Evolutionary conservation across 2,797 vertebrate species (phyloP).

Genomic region (Mastacembelus armatus): DNA sequence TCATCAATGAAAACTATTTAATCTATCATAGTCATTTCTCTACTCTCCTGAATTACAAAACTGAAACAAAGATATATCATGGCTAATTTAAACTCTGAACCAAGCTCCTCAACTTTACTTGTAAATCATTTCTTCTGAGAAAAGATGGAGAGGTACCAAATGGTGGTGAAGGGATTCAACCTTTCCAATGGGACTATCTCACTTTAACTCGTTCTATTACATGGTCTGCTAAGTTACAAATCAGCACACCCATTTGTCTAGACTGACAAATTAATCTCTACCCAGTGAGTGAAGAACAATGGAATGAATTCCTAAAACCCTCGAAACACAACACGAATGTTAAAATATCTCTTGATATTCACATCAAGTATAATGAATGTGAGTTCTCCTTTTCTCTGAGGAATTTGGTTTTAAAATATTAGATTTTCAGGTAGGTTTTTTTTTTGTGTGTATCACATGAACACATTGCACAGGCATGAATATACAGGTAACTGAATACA

Average conservation of each 20-base stretch:
- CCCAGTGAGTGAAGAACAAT: slow-evolving; percentile 47
- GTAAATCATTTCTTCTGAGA: slow-evolving; percentile 3
- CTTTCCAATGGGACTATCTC: slow-evolving; percentile 44
- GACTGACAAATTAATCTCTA: slow-evolving; percentile 57
- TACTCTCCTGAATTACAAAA: slow-evolving; percentile 3
- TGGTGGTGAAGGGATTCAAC: slow-evolving; percentile 47
- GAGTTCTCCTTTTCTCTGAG: slow-evolving; percentile 24
- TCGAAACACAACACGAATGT: slow-evolving; percentile 27
- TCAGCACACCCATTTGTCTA: slow-evolving; percentile 44
- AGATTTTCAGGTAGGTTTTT: slow-evolving; percentile 3
- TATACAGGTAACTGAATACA: slow-evolving; percentile 32
- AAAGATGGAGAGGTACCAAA: slow-evolving; percentile 17
- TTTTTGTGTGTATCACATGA: slow-evolving; percentile 14
- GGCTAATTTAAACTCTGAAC: slow-evolving; percentile 13
- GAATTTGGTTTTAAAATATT: slow-evolving; percentile 17
- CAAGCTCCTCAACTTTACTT: background rate
- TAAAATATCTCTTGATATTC: slow-evolving; percentile 39
- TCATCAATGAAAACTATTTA: background rate
- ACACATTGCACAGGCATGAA: slow-evolving; percentile 26
- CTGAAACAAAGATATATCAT: slow-evolving; percentile 20
- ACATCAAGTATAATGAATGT: slow-evolving; percentile 21
- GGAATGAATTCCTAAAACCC: slow-evolving; percentile 40
- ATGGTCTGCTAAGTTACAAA: slow-evolving; percentile 63
- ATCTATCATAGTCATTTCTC: background rate
- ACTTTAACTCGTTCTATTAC: slow-evolving; percentile 65